These are phyloP conservation scores for Hirtodrosophila confusa DNA, from an alignment of 2,888 invertebrate species.

Conservation along the genomic window DNA sequence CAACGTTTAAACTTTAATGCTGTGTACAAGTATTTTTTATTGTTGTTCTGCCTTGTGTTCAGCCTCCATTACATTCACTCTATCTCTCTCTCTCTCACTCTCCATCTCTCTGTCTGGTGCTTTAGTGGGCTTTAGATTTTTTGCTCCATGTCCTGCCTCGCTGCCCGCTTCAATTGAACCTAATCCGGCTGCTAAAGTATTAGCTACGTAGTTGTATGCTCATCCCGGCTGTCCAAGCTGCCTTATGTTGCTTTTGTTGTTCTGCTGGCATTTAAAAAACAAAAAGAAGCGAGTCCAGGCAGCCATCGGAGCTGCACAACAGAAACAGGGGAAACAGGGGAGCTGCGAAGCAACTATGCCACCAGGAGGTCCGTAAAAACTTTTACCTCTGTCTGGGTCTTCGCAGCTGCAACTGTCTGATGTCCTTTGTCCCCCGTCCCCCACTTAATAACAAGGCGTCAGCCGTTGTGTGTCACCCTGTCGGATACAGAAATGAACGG, in stretches of 20 bases:
- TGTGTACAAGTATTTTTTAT: slow-evolving; percentile 65
- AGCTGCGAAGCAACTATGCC: slow-evolving; percentile 28
- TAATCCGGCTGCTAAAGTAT: slow-evolving; percentile 79
- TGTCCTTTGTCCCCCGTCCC: background rate
- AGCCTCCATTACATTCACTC: slow-evolving; percentile 24
- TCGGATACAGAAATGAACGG: slow-evolving; percentile 56
- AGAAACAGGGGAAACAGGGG: slow-evolving; percentile 9
- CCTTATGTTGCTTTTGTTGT: slow-evolving; percentile 79
- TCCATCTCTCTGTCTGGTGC: slow-evolving; percentile 7
- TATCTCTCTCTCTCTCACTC: slow-evolving; percentile 10
- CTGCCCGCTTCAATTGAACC: slow-evolving; percentile 73
- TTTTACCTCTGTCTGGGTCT: slow-evolving; percentile 57
- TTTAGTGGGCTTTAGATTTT: slow-evolving; percentile 43
- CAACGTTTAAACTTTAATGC: slow-evolving; percentile 80
- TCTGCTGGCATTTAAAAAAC: slow-evolving; percentile 67
- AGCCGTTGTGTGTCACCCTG: slow-evolving; percentile 53
- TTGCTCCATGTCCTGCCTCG: slow-evolving; percentile 31
- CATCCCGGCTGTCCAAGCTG: slow-evolving; percentile 78
- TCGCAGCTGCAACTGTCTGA: slow-evolving; percentile 12
- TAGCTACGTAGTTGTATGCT: slow-evolving; percentile 78
- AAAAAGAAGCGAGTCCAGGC: slow-evolving; percentile 32
- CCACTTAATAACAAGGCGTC: slow-evolving; percentile 69
- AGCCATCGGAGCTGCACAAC: background rate
- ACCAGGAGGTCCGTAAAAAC: slow-evolving; percentile 61
- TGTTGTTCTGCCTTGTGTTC: slow-evolving; percentile 38